Percentiles rank a stretch among this genome's conserved stretches.
phyloP scores from a whole-genome alignment of 35 echinoderm and acorn worm species.

The Ophioderma brevispina region DNA sequence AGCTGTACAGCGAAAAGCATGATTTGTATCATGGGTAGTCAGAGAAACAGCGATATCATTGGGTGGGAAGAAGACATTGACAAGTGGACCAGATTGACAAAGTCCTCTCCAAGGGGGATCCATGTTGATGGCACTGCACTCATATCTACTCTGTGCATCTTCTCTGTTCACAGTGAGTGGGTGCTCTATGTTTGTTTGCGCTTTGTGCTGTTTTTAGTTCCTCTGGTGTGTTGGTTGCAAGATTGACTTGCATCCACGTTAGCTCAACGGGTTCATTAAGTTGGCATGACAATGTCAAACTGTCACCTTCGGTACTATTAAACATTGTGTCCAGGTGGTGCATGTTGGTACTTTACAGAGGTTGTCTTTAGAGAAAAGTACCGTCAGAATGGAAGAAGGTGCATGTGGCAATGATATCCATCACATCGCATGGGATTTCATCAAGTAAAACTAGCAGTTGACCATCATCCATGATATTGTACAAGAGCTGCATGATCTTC shows the following conservation, averaged over 20 bases:
- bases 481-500: not conserved
- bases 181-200: not conserved
- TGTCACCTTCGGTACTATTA: not conserved
- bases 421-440: not conserved
- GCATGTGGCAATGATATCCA: constrained; percentile 18
- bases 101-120: too few relatives aligned
- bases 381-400: not conserved
- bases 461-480: not conserved
- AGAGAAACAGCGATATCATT: not conserved
- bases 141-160: too few relatives aligned
- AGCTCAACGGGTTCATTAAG: not conserved
- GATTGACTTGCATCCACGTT: not conserved
- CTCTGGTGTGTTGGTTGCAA: not conserved
- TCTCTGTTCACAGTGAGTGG: not conserved
- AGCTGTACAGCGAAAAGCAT: not conserved
- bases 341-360: constrained; percentile 19
- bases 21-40: not conserved
- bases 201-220: not conserved
- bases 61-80: not conserved
- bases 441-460: constrained; percentile 12
- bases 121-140: too few relatives aligned
- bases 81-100: too few relatives aligned
- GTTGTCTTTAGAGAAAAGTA: not conserved
- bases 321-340: not conserved
- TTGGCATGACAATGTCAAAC: not conserved